Conservation (phyloP, 2,888 invertebrate genomes). For the Sinelater perroti region DNA sequence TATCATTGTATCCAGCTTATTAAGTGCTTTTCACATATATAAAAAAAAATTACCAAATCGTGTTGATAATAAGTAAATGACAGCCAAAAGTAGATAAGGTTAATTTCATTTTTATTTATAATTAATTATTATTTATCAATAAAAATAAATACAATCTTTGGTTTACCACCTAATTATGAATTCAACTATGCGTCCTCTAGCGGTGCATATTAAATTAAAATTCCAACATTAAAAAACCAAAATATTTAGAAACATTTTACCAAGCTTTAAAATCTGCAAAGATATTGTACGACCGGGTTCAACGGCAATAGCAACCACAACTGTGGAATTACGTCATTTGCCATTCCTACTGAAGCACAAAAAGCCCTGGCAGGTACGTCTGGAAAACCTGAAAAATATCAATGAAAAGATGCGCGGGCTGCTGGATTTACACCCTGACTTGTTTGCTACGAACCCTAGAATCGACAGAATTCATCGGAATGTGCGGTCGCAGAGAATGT, state of each 20-base stretch:
- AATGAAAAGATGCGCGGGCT: conserved; percentile 83
- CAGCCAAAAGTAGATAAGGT: no score
- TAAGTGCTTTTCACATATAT: no score
- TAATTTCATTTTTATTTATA: no score
- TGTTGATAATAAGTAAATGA: no score
- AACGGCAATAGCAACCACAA: conserved; percentile 23
- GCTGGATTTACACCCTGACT: conserved; percentile 86
- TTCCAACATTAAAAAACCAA: conserved; percentile 13
- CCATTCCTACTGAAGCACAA: conserved; percentile 65
- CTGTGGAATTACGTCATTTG: conserved; percentile 58
- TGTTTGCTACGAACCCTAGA: conserved; percentile 85
- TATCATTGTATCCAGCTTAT: no score
- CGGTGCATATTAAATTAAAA: no score
- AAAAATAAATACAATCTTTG: no score
- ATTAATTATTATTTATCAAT: no score
- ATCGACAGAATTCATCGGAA: conserved; percentile 89
- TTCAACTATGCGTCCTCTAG: no score
- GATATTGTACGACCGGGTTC: conserved; percentile 40
- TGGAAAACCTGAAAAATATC: conserved; percentile 81
- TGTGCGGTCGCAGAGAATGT: conserved; percentile 84
- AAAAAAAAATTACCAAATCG: no score
- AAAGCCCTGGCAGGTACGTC: conserved; percentile 82
- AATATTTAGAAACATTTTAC: conserved; percentile 45
- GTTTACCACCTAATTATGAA: no score
- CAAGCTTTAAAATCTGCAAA: conserved; percentile 39